Conservation (phyloP, 2,113 vertebrate genomes). For the Scophthalmus maximus region DNA sequence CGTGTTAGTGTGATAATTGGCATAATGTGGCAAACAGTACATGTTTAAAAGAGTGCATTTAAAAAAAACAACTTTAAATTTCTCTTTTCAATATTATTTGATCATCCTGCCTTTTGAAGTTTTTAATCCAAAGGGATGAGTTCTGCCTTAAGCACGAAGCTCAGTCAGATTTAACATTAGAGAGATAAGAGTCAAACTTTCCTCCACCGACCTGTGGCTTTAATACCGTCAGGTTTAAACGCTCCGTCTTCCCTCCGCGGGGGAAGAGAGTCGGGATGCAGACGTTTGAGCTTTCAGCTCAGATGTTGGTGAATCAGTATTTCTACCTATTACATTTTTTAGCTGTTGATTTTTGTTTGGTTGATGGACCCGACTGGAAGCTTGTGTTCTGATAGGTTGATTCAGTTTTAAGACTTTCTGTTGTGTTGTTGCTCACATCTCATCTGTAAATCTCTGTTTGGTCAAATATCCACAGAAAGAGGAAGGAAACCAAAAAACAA, state of each 20-base stretch:
- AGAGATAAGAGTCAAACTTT: background rate
- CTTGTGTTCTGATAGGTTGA: background rate
- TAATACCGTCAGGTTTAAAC: too few relatives aligned
- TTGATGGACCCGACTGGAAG: background rate
- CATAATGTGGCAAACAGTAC: too few relatives aligned
- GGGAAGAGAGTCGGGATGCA: too few relatives aligned
- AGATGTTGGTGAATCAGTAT: background rate
- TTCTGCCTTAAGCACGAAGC: too few relatives aligned
- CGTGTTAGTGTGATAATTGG: too few relatives aligned
- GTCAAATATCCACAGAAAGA: conserved; percentile 20
- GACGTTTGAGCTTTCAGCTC: background rate
- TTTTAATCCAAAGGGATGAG: too few relatives aligned
- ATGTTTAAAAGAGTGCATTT: too few relatives aligned
- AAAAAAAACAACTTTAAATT: too few relatives aligned
- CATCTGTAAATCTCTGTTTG: background rate
- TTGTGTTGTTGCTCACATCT: background rate
- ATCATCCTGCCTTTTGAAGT: too few relatives aligned
- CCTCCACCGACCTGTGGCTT: background rate
- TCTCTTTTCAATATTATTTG: too few relatives aligned
- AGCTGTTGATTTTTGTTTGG: background rate
- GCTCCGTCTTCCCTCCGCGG: too few relatives aligned
- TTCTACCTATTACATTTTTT: background rate
- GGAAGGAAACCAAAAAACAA: background rate
- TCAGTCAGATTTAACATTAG: too few relatives aligned
- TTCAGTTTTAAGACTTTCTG: background rate